Conservation (phyloP, 2,888 invertebrate genomes). For the Hydroisotoma schaefferi region DNA sequence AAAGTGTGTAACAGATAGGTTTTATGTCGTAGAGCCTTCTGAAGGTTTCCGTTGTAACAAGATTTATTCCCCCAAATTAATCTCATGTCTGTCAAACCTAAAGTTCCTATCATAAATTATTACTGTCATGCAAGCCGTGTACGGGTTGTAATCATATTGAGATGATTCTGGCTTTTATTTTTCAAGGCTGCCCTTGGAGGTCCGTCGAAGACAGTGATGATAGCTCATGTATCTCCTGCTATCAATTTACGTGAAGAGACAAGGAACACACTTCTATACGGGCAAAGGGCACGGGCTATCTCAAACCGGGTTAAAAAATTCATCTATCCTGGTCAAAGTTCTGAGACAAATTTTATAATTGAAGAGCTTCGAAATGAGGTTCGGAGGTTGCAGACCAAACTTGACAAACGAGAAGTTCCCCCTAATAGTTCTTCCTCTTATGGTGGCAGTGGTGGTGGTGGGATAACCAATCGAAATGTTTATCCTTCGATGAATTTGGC, state of each 20-base stretch:
- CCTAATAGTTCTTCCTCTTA: neutral
- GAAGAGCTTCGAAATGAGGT: constrained; percentile 48
- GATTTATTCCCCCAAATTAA: no score
- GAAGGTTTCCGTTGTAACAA: no score
- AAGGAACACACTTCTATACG: constrained; percentile 88
- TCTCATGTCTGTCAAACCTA: no score
- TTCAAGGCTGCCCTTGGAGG: constrained; percentile 78
- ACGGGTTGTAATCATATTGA: neutral
- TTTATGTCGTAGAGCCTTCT: no score
- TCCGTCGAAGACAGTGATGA: constrained; percentile 94
- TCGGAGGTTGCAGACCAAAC: constrained; percentile 42
- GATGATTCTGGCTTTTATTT: neutral
- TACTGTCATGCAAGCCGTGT: no score
- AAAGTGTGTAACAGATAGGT: no score
- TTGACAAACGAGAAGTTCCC: constrained; percentile 19
- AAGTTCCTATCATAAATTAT: no score
- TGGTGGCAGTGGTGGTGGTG: no score
- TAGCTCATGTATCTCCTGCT: constrained; percentile 89
- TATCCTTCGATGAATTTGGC: neutral
- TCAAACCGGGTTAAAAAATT: constrained; percentile 70
- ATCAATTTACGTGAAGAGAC: constrained; percentile 81
- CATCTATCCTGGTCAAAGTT: constrained; percentile 35
- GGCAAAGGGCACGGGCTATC: constrained; percentile 88
- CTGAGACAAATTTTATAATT: constrained; percentile 41
- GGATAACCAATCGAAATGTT: neutral